Evolutionary conservation across 1,140 invertebrate genomes (phyloP).

Genomic region (Pristionchus pacificus): DNA sequence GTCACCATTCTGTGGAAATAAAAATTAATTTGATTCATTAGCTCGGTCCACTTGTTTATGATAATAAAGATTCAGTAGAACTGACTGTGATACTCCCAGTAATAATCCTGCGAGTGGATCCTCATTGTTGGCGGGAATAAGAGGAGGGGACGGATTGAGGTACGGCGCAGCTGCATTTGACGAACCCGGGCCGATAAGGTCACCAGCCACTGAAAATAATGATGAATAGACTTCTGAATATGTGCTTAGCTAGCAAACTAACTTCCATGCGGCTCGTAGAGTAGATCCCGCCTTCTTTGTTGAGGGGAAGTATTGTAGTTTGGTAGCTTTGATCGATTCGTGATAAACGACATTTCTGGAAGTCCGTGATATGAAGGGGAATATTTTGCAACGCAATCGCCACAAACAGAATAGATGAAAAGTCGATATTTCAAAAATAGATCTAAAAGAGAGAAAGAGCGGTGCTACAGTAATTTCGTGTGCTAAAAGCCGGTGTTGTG

Average conservation of each 20-base stretch:
- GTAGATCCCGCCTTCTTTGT: neutral
- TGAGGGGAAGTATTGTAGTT: neutral
- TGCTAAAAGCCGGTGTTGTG: too few species aligned
- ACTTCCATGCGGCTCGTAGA: neutral
- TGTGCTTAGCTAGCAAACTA: too few species aligned
- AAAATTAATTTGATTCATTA: constrained; percentile 5
- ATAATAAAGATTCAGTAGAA: neutral
- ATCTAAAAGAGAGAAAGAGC: too few species aligned
- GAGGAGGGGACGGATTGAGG: neutral
- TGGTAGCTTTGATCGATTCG: neutral
- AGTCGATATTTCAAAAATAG: too few species aligned
- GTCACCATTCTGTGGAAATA: constrained; percentile 32
- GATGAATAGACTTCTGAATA: too few species aligned
- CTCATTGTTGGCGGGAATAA: neutral
- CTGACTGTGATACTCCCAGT: neutral
- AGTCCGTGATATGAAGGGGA: too few species aligned
- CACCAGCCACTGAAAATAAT: too few species aligned
- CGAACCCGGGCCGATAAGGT: too few species aligned
- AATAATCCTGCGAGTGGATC: neutral
- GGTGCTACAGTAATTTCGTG: too few species aligned
- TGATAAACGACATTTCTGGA: neutral
- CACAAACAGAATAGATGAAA: too few species aligned
- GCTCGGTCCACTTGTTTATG: too few species aligned
- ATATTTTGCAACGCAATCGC: too few species aligned
- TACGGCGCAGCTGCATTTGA: neutral